These are phyloP conservation scores for Alcis repandata DNA, from an alignment of 2,888 invertebrate genomes.

Conservation along the genomic window DNA sequence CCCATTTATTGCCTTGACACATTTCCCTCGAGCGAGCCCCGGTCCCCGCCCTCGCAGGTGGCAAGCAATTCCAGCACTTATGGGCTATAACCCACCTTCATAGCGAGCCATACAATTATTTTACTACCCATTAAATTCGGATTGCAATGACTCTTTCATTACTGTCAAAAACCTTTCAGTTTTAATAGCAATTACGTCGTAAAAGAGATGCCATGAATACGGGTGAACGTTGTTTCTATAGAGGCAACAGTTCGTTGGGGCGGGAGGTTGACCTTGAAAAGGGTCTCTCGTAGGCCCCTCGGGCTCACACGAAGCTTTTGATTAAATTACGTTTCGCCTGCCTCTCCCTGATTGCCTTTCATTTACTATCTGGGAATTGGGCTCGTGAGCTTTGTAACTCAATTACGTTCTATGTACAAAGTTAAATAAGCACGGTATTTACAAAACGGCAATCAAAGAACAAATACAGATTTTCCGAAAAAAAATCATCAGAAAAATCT, in stretches of 20 bases:
- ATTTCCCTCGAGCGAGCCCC: constrained; percentile 54
- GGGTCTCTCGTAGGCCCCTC: constrained; percentile 26
- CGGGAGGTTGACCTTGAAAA: constrained; percentile 43
- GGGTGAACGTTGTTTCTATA: constrained; percentile 6
- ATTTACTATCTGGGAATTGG: constrained; percentile 24
- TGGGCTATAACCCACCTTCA: constrained; percentile 44
- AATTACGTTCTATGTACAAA: constrained; percentile 18
- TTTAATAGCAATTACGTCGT: constrained; percentile 28
- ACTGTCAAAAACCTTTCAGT: constrained; percentile 36
- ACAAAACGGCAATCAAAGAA: too few relatives aligned
- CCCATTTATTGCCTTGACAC: constrained; percentile 70
- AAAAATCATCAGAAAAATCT: too few relatives aligned
- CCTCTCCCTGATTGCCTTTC: constrained; percentile 36
- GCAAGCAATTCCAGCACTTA: constrained; percentile 49
- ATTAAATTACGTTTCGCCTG: constrained; percentile 37
- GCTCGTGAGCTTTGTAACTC: constrained; percentile 33
- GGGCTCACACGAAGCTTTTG: constrained; percentile 38
- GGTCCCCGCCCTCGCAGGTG: constrained; percentile 40
- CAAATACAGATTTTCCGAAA: too few relatives aligned
- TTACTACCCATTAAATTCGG: constrained; percentile 29
- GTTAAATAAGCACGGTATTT: background rate
- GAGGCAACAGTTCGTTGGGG: constrained; percentile 31
- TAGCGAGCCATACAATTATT: constrained; percentile 13
- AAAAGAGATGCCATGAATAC: constrained; percentile 16
- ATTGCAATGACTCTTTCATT: constrained; percentile 34